Evolutionary conservation across 92 coral and sea anemone genomes (phyloP).

Genomic region (Epizoanthus ramosus): DNA sequence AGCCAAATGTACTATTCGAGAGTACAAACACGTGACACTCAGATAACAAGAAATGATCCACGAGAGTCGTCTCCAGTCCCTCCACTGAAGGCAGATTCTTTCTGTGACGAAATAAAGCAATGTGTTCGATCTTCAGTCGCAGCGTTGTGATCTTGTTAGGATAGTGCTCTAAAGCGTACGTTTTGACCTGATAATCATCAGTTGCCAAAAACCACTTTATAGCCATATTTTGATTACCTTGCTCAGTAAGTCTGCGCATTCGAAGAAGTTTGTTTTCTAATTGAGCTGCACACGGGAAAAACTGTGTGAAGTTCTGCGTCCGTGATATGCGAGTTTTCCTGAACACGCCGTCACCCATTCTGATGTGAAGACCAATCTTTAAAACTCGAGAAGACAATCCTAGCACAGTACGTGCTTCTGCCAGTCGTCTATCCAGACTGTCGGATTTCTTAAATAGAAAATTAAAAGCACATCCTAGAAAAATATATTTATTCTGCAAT

Average conservation of each 20-base stretch:
- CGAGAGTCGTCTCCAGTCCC: constrained; percentile 50
- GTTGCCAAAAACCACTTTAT: constrained; percentile 72
- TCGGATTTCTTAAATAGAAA: constrained; percentile 64
- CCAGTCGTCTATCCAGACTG: constrained; percentile 41
- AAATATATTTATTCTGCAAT: constrained; percentile 33
- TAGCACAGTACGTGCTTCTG: constrained; percentile 30
- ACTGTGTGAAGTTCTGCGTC: constrained; percentile 42
- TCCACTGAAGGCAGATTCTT: constrained; percentile 53
- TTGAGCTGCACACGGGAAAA: constrained; percentile 60
- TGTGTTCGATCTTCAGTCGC: constrained; percentile 57
- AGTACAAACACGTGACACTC: constrained; percentile 68
- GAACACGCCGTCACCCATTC: constrained; percentile 72
- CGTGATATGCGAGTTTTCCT: constrained; percentile 29
- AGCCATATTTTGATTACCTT: constrained; percentile 24
- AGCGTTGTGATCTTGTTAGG: constrained; percentile 50
- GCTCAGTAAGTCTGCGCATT: background rate
- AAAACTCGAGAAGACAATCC: constrained; percentile 14
- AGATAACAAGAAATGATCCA: constrained; percentile 70
- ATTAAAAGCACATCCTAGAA: constrained; percentile 64
- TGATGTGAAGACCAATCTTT: constrained; percentile 62
- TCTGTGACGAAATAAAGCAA: constrained; percentile 47
- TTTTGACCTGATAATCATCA: constrained; percentile 52
- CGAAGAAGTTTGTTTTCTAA: constrained; percentile 42
- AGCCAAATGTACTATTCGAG: constrained; percentile 68
- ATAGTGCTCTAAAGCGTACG: constrained; percentile 44